phyloP scores from a whole-genome alignment of 2,113 vertebrate genomes.

The Chloropsis hardwickii region DNA sequence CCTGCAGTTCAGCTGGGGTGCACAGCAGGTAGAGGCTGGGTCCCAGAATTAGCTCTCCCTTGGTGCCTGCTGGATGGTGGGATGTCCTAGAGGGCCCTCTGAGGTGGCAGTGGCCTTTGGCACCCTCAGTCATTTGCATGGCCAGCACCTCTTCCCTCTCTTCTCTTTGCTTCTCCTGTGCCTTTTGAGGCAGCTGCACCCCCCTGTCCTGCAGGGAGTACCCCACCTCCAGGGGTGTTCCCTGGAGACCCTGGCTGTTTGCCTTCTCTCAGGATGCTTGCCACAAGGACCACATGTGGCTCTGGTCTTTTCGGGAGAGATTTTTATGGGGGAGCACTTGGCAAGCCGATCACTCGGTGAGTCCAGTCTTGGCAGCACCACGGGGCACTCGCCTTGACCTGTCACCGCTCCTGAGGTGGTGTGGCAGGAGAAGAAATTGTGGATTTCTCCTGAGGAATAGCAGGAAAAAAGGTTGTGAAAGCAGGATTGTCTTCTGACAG shows the following conservation, averaged over 20 bases:
- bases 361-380: accelerated
- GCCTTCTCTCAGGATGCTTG: not conserved
- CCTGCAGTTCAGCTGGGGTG: not conserved
- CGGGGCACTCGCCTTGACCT: accelerated
- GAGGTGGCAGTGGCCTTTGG: not conserved
- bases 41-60: not conserved
- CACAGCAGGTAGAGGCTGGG: accelerated
- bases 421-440: not conserved
- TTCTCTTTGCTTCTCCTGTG: not conserved
- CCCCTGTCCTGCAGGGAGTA: accelerated
- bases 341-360: accelerated
- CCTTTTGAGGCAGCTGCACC: not conserved
- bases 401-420: accelerated
- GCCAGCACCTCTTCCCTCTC: not conserved
- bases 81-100: not conserved
- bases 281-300: accelerated
- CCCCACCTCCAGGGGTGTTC: not conserved
- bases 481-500: not conserved
- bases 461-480: not conserved
- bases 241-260: not conserved
- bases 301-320: accelerated
- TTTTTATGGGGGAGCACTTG: accelerated
- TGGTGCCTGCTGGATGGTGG: accelerated
- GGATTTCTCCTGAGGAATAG: not conserved
- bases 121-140: accelerated